phyloP scores from a whole-genome alignment of 2,797 vertebrate genomes.

The Alfaro cultratus region DNA sequence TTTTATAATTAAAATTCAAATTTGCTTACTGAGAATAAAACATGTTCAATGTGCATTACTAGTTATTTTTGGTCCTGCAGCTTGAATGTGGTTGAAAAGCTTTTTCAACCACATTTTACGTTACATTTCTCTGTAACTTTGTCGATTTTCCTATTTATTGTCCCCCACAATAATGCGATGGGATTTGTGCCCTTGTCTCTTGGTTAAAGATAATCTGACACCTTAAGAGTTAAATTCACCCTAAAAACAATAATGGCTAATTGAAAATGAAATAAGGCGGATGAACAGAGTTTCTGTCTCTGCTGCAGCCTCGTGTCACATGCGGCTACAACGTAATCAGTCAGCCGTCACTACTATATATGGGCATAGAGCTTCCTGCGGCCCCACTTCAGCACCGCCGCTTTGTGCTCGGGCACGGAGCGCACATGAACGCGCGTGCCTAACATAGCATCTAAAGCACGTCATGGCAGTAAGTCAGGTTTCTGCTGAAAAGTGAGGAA shows the following conservation, averaged over 20 bases:
- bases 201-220: neutral
- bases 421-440: constrained; percentile 57
- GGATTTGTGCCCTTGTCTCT: too few relatives aligned
- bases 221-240: neutral
- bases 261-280: neutral
- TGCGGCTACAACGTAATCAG: constrained; percentile 4
- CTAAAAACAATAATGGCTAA: neutral
- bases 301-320: neutral
- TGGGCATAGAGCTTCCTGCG: constrained; percentile 64
- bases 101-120: too few relatives aligned
- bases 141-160: too few relatives aligned
- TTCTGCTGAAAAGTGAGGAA: constrained; percentile 38
- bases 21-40: too few relatives aligned
- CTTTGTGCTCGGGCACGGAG: constrained; percentile 18
- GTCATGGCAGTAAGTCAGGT: constrained; percentile 62
- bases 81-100: too few relatives aligned
- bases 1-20: too few relatives aligned
- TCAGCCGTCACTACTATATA: constrained; percentile 58
- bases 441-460: constrained; percentile 64
- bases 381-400: constrained; percentile 8
- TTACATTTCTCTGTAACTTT: too few relatives aligned
- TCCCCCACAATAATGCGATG: too few relatives aligned
- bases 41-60: too few relatives aligned
- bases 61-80: too few relatives aligned
- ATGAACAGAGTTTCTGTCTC: neutral